phyloP scores from a whole-genome alignment of 2,888 invertebrate genomes.

The Andrena bicolor region DNA sequence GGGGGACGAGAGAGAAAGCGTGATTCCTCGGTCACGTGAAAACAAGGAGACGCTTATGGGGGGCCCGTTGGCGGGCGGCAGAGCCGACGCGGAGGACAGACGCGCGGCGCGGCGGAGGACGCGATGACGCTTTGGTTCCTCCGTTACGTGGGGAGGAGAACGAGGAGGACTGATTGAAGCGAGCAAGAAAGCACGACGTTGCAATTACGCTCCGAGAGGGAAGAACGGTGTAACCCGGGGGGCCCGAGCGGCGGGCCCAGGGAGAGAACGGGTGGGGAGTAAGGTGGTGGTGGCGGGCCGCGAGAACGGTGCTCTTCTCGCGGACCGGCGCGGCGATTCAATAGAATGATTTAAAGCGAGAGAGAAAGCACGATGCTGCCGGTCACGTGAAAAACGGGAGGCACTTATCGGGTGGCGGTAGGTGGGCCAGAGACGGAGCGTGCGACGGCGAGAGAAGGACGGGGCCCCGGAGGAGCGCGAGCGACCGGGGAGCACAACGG shows the following conservation, averaged over 20 bases:
- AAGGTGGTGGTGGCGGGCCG: background rate
- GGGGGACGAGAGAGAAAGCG: constrained; percentile 39
- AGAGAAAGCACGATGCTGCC: constrained; percentile 36
- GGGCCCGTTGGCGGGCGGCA: background rate
- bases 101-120: background rate
- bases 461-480: background rate
- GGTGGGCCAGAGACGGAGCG: background rate
- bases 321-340: constrained; percentile 5
- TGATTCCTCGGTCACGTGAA: constrained; percentile 52
- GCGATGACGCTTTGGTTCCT: constrained; percentile 55
- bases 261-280: background rate
- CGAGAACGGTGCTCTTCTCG: constrained; percentile 19
- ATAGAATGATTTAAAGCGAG: constrained; percentile 25
- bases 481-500: background rate
- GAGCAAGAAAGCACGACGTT: constrained; percentile 46
- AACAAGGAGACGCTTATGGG: constrained; percentile 48
- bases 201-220: constrained; percentile 33
- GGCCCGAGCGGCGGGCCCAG: background rate
- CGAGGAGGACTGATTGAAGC: constrained; percentile 22
- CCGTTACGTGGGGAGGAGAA: constrained; percentile 25
- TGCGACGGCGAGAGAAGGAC: background rate
- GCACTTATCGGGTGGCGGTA: background rate
- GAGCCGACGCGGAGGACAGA: constrained; percentile 33
- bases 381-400: constrained; percentile 30
- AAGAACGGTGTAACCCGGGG: constrained; percentile 7